Evolutionary conservation across 2,797 vertebrate genomes (phyloP).

Genomic region (Siniperca scherzeri): DNA sequence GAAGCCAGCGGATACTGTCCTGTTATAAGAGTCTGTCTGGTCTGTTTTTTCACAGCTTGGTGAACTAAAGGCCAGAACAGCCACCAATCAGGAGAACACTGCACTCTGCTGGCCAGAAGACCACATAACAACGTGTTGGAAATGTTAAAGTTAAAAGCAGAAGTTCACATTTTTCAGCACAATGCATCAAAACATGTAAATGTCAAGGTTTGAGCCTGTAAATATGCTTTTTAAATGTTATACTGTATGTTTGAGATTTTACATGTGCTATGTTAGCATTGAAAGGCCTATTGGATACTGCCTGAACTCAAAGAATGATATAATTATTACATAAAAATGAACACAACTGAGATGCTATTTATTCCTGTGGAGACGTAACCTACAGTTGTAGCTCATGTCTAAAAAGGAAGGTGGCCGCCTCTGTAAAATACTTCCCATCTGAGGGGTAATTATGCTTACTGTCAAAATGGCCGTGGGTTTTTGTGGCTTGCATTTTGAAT

Average conservation of each 20-base stretch:
- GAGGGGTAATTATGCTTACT: not conserved
- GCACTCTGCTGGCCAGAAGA: conserved; percentile 56
- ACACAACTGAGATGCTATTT: not conserved
- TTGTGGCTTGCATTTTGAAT: too few relatives aligned
- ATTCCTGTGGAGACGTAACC: not conserved
- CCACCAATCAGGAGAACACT: conserved; percentile 27
- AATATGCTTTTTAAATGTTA: not conserved
- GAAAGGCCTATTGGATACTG: not conserved
- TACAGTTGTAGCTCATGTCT: not conserved
- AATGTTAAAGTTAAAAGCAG: not conserved
- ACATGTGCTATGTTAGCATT: not conserved
- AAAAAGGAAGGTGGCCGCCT: not conserved
- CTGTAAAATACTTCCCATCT: not conserved
- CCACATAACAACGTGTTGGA: not conserved
- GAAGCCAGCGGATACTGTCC: not conserved
- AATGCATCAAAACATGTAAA: not conserved
- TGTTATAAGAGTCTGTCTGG: not conserved
- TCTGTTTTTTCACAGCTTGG: not conserved
- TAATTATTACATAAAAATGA: not conserved
- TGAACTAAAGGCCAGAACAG: not conserved
- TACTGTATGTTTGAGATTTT: not conserved
- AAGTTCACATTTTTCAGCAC: not conserved
- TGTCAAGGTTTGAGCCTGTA: not conserved
- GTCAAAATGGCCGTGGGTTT: too few relatives aligned
- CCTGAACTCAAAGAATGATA: not conserved